A percentile compares a stretch with the other conserved stretches of the same genome.
Conservation (phyloP, 2,113 vertebrate genomes). For the Ictidomys tridecemlineatus region DNA sequence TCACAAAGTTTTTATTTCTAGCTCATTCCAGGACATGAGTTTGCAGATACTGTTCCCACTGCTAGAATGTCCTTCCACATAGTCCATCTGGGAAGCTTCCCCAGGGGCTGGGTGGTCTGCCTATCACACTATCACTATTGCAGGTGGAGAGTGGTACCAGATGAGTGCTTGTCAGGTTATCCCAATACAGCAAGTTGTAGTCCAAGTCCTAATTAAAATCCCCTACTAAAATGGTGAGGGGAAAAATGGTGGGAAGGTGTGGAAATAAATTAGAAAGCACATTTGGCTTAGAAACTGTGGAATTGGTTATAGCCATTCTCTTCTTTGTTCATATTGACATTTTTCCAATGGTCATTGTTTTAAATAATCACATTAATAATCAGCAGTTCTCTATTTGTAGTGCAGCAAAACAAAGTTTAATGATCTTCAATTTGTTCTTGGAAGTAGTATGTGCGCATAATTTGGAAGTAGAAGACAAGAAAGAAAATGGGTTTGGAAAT, state of each 20-base stretch:
- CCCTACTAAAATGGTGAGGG: background rate
- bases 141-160: background rate
- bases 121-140: background rate
- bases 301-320: background rate
- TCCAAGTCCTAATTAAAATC: constrained; percentile 44
- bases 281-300: constrained; percentile 50
- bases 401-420: constrained; percentile 59
- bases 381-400: constrained; percentile 49
- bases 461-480: constrained; percentile 67
- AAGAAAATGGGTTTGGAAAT: constrained; percentile 65
- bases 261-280: background rate
- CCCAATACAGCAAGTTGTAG: background rate
- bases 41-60: constrained; percentile 25
- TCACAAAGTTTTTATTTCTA: background rate
- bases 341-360: constrained; percentile 59
- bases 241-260: background rate
- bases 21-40: background rate
- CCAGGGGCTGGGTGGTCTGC: background rate
- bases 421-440: constrained; percentile 57
- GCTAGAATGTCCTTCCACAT: background rate
- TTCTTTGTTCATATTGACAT: background rate
- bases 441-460: constrained; percentile 56
- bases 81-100: constrained; percentile 20
- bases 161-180: background rate
- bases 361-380: constrained; percentile 68